A percentile compares a stretch with the other conserved stretches of the same genome.
phyloP scores from a whole-genome alignment of 2,888 invertebrate species.

The Tenthredo amoena region DNA sequence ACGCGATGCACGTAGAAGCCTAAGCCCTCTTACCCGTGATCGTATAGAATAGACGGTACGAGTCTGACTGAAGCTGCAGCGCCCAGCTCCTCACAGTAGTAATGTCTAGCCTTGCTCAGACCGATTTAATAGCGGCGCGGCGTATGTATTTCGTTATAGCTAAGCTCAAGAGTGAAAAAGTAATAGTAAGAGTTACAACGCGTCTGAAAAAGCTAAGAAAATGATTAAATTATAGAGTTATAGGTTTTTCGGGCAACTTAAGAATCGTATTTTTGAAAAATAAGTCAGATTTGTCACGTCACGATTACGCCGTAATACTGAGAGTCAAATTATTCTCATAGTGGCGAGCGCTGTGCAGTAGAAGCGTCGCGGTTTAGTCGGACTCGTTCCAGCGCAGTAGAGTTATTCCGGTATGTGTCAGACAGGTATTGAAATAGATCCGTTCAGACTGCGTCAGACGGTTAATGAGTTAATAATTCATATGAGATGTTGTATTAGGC shows the following conservation, averaged over 20 bases:
- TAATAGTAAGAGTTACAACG: neutral
- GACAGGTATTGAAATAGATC: constrained; percentile 7
- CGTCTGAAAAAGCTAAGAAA: neutral
- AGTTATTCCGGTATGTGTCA: neutral
- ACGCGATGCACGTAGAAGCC: neutral
- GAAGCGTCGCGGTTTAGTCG: neutral
- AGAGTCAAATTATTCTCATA: neutral
- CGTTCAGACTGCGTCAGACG: neutral
- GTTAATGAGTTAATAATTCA: neutral
- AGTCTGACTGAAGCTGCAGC: neutral
- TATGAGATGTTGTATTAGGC: neutral
- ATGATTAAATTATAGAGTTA: neutral
- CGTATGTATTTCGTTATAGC: neutral
- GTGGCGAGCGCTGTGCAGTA: neutral
- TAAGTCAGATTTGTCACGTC: neutral
- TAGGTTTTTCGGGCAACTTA: neutral
- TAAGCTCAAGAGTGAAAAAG: neutral
- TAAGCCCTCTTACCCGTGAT: neutral
- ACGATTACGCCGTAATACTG: neutral
- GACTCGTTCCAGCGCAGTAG: constrained; percentile 5
- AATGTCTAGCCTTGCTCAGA: constrained; percentile 1
- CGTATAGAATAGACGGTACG: neutral
- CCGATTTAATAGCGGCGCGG: neutral
- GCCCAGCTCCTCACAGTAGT: neutral
- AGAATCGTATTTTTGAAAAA: neutral